A percentile compares a stretch with the other conserved stretches of the same genome.
Conservation (phyloP, 2,113 vertebrate species). For the Aptenodytes forsteri region DNA sequence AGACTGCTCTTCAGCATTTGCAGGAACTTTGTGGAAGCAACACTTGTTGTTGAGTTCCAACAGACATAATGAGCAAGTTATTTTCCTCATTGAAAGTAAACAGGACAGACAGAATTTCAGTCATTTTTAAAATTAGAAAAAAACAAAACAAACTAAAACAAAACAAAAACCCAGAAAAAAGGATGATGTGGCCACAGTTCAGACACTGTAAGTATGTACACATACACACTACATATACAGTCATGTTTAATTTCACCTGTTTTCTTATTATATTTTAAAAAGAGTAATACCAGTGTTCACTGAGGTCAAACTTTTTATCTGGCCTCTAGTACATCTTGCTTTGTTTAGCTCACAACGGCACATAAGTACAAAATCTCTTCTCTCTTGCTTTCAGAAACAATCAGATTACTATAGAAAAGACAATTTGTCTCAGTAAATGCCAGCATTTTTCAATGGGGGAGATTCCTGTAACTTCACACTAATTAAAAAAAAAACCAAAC, state of each 20-base stretch:
- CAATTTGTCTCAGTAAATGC: neutral
- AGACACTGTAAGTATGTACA: neutral
- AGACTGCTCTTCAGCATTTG: neutral
- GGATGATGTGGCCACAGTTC: neutral
- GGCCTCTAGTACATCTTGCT: neutral
- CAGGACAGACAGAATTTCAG: neutral
- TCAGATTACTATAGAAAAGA: neutral
- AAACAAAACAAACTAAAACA: neutral
- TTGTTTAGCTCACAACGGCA: neutral
- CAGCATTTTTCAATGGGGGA: neutral
- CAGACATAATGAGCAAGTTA: neutral
- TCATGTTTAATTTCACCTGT: neutral
- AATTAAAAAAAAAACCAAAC: neutral
- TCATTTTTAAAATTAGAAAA: neutral
- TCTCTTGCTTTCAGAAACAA: neutral
- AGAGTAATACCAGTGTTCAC: neutral
- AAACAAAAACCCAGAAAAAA: neutral
- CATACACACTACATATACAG: neutral
- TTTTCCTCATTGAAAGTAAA: neutral
- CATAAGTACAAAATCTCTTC: neutral
- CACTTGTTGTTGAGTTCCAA: neutral
- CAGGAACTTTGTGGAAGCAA: neutral
- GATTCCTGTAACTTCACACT: neutral
- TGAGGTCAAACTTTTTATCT: neutral
- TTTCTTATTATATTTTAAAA: neutral